These are phyloP conservation scores for Zeus faber DNA, from an alignment of 2,113 vertebrate genomes.

Conservation along the genomic window DNA sequence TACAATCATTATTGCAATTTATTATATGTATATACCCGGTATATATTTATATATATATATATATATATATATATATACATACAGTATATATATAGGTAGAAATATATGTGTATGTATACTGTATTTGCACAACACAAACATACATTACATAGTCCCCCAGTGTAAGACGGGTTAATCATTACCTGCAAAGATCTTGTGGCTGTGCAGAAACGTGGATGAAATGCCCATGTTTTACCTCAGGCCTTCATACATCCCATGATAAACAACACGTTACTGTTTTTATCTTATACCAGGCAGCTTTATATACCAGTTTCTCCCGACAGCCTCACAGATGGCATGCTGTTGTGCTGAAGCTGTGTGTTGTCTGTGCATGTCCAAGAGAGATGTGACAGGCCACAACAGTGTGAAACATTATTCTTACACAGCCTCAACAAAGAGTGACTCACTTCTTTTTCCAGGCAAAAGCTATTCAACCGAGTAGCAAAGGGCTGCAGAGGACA, in stretches of 20 bases:
- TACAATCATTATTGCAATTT: background rate
- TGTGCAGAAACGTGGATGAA: slow-evolving; percentile 14
- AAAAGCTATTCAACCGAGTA: background rate
- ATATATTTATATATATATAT: no score
- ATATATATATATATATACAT: no score
- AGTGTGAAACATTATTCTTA: no score
- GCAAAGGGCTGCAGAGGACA: no score
- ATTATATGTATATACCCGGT: no score
- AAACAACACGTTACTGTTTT: slow-evolving; percentile 9
- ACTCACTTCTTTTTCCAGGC: slow-evolving; percentile 25
- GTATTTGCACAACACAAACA: no score
- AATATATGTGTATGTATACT: no score
- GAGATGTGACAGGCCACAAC: no score
- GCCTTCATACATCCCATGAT: slow-evolving; percentile 11
- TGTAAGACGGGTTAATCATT: slow-evolving; percentile 4
- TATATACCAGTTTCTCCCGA: slow-evolving; percentile 2
- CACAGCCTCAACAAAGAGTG: no score
- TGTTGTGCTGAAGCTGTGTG: background rate
- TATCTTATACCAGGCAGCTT: background rate
- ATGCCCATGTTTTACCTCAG: slow-evolving; percentile 32
- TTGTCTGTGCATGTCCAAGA: background rate
- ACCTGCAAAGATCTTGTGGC: slow-evolving; percentile 20
- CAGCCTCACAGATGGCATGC: background rate
- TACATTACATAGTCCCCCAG: slow-evolving; percentile 10
- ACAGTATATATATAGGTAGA: no score